Evolutionary conservation across 2,113 vertebrate species (phyloP).

Genomic region (Oostethus manadensis): DNA sequence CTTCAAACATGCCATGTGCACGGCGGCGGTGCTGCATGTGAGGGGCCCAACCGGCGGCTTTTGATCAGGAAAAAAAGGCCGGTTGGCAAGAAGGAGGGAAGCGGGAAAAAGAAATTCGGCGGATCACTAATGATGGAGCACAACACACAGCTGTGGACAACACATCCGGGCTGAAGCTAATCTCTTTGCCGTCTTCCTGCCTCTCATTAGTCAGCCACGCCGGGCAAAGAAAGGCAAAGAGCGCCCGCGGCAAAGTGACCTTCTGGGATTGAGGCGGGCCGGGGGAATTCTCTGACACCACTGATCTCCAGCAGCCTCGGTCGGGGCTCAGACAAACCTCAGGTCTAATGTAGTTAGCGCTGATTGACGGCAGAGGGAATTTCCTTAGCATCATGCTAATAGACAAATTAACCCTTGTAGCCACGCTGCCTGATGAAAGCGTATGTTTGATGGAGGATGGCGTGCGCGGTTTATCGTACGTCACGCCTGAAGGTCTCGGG

Average conservation of each 20-base stretch:
- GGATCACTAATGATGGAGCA: slow-evolving; percentile 2
- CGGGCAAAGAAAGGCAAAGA: slow-evolving; percentile 43
- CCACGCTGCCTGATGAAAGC: no score
- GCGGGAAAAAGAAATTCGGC: slow-evolving; percentile 4
- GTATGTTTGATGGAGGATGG: no score
- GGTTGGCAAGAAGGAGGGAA: slow-evolving; percentile 3
- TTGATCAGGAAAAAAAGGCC: slow-evolving; percentile 50
- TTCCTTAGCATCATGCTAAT: slow-evolving; percentile 12
- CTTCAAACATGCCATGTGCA: slow-evolving; percentile 27
- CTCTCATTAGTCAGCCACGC: slow-evolving; percentile 57
- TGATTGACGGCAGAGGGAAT: slow-evolving; percentile 62
- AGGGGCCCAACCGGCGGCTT: slow-evolving; percentile 40
- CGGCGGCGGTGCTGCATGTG: slow-evolving; percentile 16
- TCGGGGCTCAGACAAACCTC: slow-evolving; percentile 55
- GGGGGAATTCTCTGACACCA: slow-evolving; percentile 61
- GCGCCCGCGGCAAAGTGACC: slow-evolving; percentile 71
- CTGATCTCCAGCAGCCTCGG: slow-evolving; percentile 62
- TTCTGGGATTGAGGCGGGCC: slow-evolving; percentile 60
- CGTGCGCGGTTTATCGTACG: no score
- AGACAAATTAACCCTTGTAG: slow-evolving; percentile 11
- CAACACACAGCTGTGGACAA: slow-evolving; percentile 23
- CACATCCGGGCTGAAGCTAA: slow-evolving; percentile 19
- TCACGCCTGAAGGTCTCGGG: slow-evolving; percentile 26
- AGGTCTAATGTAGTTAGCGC: slow-evolving; percentile 54
- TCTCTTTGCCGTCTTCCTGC: slow-evolving; percentile 17